Conservation (phyloP, 2,888 invertebrate genomes). For the Eremobia ochroleuca region DNA sequence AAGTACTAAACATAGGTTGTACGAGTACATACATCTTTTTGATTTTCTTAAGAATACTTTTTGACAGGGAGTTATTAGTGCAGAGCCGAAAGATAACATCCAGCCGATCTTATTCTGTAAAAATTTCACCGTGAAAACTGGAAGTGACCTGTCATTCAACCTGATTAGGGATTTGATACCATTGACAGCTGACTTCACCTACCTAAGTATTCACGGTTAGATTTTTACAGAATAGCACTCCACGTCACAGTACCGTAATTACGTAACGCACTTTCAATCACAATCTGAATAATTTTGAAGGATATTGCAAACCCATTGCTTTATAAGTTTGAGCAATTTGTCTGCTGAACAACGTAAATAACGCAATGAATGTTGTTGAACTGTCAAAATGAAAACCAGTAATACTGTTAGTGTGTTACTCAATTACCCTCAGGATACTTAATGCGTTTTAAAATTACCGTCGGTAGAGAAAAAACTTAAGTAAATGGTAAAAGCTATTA, state of each 20-base stretch:
- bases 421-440: not conserved
- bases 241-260: too few species aligned
- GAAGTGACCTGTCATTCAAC: not conserved
- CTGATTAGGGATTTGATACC: not conserved
- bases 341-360: too few species aligned
- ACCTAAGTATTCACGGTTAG: not conserved
- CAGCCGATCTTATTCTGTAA: not conserved
- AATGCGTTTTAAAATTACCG: not conserved
- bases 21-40: too few species aligned
- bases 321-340: too few species aligned
- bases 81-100: not conserved
- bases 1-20: not conserved
- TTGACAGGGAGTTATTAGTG: not conserved
- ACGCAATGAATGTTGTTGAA: too few species aligned
- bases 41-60: not conserved
- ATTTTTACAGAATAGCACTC: not conserved
- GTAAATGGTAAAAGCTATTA: not conserved
- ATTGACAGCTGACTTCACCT: not conserved
- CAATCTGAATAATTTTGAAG: too few species aligned
- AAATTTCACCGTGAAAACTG: not conserved
- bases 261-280: too few species aligned
- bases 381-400: too few species aligned
- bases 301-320: too few species aligned
- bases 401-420: too few species aligned
- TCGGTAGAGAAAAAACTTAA: not conserved